Evolutionary conservation across 2,113 vertebrate genomes (phyloP).

Genomic region (Ceyx melanurus): DNA sequence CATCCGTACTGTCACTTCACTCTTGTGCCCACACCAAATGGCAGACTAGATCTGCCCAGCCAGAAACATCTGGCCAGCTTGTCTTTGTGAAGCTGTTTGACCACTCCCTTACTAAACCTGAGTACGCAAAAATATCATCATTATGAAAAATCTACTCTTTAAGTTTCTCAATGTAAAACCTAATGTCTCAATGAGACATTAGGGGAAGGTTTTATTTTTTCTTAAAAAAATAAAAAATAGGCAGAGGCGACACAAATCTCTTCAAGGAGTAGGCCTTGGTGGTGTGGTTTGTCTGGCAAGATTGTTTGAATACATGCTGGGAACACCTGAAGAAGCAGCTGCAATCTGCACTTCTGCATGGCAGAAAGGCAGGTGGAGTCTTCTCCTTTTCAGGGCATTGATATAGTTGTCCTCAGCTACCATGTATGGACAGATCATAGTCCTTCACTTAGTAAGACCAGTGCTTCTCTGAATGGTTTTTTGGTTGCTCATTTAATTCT

Average conservation of each 20-base stretch:
- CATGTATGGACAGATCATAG: accelerated
- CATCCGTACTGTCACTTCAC: neutral
- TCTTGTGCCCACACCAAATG: neutral
- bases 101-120: neutral
- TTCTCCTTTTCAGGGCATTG: neutral
- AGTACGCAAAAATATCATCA: neutral
- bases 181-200: neutral
- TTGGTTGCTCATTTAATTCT: neutral
- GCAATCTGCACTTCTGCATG: neutral
- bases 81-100: neutral
- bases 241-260: neutral
- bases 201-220: neutral
- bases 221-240: neutral
- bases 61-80: neutral
- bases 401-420: neutral
- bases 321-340: neutral
- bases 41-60: neutral
- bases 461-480: neutral
- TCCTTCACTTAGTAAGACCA: neutral
- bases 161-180: neutral
- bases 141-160: neutral
- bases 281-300: neutral
- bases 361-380: neutral
- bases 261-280: neutral
- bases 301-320: neutral